Conservation (phyloP, 1,140 invertebrate genomes). For the Chrysoperla carnea region DNA sequence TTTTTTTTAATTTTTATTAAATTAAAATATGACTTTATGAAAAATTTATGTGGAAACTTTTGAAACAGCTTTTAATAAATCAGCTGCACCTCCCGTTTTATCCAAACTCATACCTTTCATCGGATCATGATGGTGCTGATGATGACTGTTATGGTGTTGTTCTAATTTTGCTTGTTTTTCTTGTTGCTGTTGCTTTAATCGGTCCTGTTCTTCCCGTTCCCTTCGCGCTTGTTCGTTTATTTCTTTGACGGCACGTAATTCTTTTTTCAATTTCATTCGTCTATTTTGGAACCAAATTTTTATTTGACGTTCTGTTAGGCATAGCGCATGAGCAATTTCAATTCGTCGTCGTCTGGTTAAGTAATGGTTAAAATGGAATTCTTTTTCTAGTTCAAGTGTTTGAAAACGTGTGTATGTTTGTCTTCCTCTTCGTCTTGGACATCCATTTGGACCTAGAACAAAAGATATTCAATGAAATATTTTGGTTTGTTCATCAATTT, state of each 20-base stretch:
- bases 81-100: conserved; percentile 15
- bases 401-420: conserved; percentile 95
- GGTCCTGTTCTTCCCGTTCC: conserved; percentile 77
- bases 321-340: conserved; percentile 91
- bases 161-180: conserved; percentile 64
- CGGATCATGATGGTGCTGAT: conserved; percentile 32
- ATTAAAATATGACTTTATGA: background rate
- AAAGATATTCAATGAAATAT: background rate
- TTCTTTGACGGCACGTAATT: conserved; percentile 79
- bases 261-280: conserved; percentile 96
- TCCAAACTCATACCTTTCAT: conserved; percentile 28
- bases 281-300: conserved; percentile 97
- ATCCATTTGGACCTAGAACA: conserved; percentile 85
- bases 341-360: conserved; percentile 86
- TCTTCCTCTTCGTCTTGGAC: conserved; percentile 78
- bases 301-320: conserved; percentile 90
- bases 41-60: conserved; percentile 28
- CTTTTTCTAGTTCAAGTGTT: conserved; percentile 89
- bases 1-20: too few relatives aligned
- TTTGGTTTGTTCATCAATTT: too few relatives aligned
- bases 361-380: conserved; percentile 98
- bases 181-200: conserved; percentile 77
- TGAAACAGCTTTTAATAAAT: conserved; percentile 21
- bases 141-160: conserved; percentile 18
- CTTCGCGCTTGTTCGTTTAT: conserved; percentile 85